These are phyloP conservation scores for Centropristis striata DNA, from an alignment of 2,113 vertebrate species.

Conservation along the genomic window DNA sequence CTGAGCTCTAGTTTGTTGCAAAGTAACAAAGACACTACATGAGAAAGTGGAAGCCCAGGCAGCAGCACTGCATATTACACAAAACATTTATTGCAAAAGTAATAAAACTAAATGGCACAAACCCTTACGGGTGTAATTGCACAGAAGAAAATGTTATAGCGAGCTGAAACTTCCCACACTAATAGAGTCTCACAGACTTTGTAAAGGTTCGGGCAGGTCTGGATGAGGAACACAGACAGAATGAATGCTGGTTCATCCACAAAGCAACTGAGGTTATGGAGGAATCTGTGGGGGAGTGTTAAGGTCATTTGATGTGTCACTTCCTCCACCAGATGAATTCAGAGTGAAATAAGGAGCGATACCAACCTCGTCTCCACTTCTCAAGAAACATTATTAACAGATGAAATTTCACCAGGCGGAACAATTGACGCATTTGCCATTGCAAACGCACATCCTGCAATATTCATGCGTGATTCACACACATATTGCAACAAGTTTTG, in stretches of 20 bases:
- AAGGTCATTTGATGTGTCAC: slow-evolving; percentile 58
- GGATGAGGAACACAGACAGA: slow-evolving; percentile 14
- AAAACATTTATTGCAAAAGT: slow-evolving; percentile 1
- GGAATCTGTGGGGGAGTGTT: slow-evolving; percentile 50
- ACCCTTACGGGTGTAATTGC: slow-evolving; percentile 5
- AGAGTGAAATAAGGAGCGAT: slow-evolving; percentile 26
- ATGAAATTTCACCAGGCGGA: not conserved
- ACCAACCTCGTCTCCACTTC: slow-evolving; percentile 6
- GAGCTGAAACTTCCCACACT: not conserved
- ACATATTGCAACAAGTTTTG: not conserved
- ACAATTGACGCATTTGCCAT: slow-evolving; percentile 19
- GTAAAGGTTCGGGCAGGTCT: not conserved
- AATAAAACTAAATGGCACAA: slow-evolving; percentile 13
- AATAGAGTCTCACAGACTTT: not conserved
- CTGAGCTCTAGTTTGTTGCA: not conserved
- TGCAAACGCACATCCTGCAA: not conserved
- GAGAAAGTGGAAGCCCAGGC: not conserved
- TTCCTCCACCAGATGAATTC: slow-evolving; percentile 48
- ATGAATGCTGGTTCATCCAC: slow-evolving; percentile 18
- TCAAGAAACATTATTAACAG: slow-evolving; percentile 25
- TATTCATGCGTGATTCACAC: slow-evolving; percentile 35
- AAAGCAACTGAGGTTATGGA: slow-evolving; percentile 39
- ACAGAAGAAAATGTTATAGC: not conserved
- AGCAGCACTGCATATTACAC: not conserved
- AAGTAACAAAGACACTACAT: not conserved